Base-by-base conservation (phyloP, 2,797 vertebrate species). In the Simalia tracyae region DNA sequence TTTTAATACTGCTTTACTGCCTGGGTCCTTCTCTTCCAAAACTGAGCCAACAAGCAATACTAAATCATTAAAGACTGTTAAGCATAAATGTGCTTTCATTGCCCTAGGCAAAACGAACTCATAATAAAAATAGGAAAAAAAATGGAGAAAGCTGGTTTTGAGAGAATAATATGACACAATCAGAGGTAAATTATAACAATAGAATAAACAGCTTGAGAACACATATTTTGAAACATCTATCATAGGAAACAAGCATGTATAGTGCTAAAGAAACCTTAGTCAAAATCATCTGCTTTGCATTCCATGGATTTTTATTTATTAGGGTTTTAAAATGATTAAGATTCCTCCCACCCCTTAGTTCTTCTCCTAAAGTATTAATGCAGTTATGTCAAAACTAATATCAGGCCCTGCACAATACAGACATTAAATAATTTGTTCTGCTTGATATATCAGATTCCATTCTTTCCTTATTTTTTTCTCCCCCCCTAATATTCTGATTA, bases 41-140 rank as follows among this genome's bases (percentile, higher is more conserved):
- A 96, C 92, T 86, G 92, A 96, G 76, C 42, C 92, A 87, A 95
- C 84, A 92, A 95, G 93, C 90, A 61, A 95, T 88, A 92, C 94
- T 54, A 97, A 96, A 96, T 94, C 93, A 96, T 95, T 94, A 92
- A 88, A 95, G 57, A 87, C 90, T 85, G 92, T 90, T 91, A 94
- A 93, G 95, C 84, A 94, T 60, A 94, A 96, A 94, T 14, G 86
- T 91, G 93, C 57, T 95, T 94, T 95, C 94, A 94, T 89, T 94
- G 93, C 93, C 95, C 81, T 84, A 92, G 89, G 93, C 93, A 96
- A 91, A 89, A 93, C 84, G 95, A 96, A 90, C 86, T 88, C 72
- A 61, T 87, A 95, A 84, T 84, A 95, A 89, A 96, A 94, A 91
- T 94, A 87, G 42, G 92, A 8, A 8, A 54, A 54, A 57, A 94